Conservation (phyloP, 2,797 vertebrate species). For the Sebastes nivosus region DNA sequence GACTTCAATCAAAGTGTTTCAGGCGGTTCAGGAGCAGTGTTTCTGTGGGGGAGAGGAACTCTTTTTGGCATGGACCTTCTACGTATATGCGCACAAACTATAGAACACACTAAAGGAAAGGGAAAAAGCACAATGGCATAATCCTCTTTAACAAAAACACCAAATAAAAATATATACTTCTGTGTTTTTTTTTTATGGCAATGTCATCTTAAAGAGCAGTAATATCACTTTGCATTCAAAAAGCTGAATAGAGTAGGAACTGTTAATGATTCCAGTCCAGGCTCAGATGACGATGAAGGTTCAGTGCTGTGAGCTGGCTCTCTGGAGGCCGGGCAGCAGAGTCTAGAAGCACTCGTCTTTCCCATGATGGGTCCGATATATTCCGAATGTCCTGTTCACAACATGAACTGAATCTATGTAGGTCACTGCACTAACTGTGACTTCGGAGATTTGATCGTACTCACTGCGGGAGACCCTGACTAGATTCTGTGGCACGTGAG, state of each 20-base stretch:
- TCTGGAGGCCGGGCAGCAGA: not conserved
- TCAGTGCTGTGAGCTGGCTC: slow-evolving; percentile 20
- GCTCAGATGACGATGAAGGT: slow-evolving; percentile 1
- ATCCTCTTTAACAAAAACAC: not conserved
- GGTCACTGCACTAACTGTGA: slow-evolving; percentile 61
- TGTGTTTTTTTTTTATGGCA: not conserved
- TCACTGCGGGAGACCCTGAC: slow-evolving; percentile 38
- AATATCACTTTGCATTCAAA: not conserved
- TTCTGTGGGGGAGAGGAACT: no score
- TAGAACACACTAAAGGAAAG: no score
- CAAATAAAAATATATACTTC: not conserved
- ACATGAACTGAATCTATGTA: slow-evolving; percentile 49
- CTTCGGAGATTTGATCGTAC: slow-evolving; percentile 50
- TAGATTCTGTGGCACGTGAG: slow-evolving; percentile 36
- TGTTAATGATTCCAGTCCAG: not conserved
- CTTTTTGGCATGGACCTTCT: no score
- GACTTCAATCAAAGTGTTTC: no score
- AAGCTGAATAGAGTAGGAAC: not conserved
- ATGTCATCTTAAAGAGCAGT: not conserved
- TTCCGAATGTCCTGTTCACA: slow-evolving; percentile 38
- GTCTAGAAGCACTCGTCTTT: slow-evolving; percentile 8
- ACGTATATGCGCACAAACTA: no score
- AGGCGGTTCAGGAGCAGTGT: no score
- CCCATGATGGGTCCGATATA: slow-evolving; percentile 12
- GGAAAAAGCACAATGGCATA: no score